Evolutionary conservation across 2,888 invertebrate genomes (phyloP).

Genomic region (Eupithecia exiguata): DNA sequence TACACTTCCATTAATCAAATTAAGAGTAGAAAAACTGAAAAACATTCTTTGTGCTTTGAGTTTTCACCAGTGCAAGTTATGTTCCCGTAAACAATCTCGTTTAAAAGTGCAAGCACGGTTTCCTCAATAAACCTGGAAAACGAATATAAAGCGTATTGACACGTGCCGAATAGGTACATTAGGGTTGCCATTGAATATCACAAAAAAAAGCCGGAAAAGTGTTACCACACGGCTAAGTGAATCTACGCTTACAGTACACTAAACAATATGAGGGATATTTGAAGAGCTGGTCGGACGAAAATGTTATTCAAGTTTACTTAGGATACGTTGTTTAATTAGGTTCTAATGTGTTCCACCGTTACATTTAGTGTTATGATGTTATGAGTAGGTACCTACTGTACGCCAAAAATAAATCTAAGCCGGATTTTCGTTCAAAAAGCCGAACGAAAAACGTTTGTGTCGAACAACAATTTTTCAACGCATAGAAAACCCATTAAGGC

Average conservation of each 20-base stretch:
- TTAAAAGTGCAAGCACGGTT: slow-evolving; percentile 13
- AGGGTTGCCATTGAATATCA: neutral
- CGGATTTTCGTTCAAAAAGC: neutral
- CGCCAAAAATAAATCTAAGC: neutral
- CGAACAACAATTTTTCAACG: slow-evolving; percentile 23
- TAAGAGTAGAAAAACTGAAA: neutral
- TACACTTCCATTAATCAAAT: neutral
- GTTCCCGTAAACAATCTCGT: slow-evolving; percentile 11
- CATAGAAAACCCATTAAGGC: slow-evolving; percentile 21
- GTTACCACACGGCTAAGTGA: neutral
- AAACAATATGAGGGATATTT: neutral
- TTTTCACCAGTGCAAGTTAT: neutral
- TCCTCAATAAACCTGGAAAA: slow-evolving; percentile 13
- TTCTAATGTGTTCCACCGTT: neutral
- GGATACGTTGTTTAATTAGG: neutral
- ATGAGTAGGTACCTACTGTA: neutral
- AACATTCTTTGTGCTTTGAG: neutral
- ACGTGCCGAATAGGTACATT: slow-evolving; percentile 12
- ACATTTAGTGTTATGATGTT: neutral
- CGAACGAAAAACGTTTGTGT: neutral
- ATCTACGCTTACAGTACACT: neutral
- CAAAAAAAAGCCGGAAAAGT: neutral
- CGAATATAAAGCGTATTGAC: slow-evolving; percentile 23
- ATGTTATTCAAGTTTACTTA: neutral
- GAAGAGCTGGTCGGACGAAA: neutral